Evolutionary conservation across 2,888 invertebrate genomes (phyloP).

Genomic region (Lepidonotus clava): DNA sequence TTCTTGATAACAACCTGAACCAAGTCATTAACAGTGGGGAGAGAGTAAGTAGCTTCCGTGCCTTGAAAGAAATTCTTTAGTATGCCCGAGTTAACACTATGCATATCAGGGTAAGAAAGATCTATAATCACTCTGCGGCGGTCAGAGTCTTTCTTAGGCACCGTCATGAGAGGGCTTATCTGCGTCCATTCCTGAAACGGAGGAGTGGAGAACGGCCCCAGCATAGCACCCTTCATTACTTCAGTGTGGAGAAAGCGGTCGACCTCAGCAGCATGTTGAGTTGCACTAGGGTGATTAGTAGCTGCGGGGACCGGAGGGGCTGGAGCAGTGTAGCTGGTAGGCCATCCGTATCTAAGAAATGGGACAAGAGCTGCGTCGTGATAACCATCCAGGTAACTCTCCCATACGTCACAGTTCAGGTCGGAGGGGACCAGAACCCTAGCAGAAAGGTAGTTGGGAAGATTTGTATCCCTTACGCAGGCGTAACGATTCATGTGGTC

Average conservation of each 20-base stretch:
- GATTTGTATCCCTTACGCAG: neutral
- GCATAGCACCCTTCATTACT: neutral
- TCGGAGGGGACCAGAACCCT: neutral
- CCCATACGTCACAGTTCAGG: neutral
- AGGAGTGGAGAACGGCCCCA: neutral
- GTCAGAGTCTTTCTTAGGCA: neutral
- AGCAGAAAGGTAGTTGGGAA: neutral
- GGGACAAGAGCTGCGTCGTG: neutral
- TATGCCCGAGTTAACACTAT: neutral
- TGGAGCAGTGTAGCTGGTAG: neutral
- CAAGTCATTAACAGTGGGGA: neutral
- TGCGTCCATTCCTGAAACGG: neutral
- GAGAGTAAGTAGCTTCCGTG: neutral
- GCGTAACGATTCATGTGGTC: neutral
- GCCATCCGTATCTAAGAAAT: neutral
- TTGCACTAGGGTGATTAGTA: neutral
- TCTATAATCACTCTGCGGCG: neutral
- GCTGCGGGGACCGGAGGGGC: neutral
- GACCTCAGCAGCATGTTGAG: neutral
- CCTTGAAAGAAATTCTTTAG: neutral
- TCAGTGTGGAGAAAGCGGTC: neutral
- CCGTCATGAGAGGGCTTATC: neutral
- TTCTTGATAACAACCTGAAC: neutral
- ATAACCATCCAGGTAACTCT: neutral
- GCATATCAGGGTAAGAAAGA: neutral